Conservation (phyloP, 2,888 invertebrate genomes). For the Patella ulyssiponensis region DNA sequence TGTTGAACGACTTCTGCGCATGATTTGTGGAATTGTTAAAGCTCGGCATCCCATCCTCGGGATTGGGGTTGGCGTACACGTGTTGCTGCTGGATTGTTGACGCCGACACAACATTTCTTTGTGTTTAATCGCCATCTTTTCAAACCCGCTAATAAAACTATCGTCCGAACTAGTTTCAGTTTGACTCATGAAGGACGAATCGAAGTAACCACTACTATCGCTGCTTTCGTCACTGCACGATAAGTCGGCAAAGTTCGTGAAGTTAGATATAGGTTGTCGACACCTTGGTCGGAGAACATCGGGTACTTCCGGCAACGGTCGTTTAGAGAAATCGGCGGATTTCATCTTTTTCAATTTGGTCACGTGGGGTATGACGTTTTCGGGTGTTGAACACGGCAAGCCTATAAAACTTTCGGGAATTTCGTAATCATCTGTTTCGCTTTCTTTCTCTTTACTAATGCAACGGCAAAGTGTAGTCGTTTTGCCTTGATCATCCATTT, state of each 20-base stretch:
- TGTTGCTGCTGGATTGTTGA: background rate
- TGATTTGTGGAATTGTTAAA: background rate
- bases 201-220: background rate
- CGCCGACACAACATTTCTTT: background rate
- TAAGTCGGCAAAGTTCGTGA: background rate
- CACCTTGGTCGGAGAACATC: background rate
- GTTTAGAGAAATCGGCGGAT: background rate
- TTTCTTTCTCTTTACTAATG: background rate
- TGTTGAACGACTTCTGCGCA: background rate
- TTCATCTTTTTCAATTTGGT: background rate
- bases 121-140: background rate
- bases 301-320: background rate
- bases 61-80: background rate
- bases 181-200: background rate
- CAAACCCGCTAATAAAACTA: background rate
- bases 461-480: background rate
- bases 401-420: background rate
- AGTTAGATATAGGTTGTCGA: background rate
- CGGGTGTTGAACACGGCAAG: background rate
- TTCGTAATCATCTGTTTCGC: background rate
- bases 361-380: background rate
- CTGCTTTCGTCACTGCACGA: background rate
- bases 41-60: conserved; percentile 1
- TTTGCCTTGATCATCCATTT: background rate
- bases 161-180: background rate